Percentiles rank a stretch among this genome's conserved stretches.
Conservation (phyloP, 2,113 vertebrate genomes). For the Dascyllus trimaculatus region DNA sequence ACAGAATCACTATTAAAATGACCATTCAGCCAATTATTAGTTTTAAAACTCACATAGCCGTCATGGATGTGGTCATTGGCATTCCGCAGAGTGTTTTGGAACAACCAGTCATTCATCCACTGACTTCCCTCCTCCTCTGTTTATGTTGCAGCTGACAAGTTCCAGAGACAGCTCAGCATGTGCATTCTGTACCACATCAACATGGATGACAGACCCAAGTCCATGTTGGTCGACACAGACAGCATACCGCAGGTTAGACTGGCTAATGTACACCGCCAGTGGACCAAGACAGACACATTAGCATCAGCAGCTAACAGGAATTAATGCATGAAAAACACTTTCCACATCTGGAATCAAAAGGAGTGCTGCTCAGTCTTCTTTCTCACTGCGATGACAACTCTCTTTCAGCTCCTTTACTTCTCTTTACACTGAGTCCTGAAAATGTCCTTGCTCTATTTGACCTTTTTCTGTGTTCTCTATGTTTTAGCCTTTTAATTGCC, state of each 20-base stretch:
- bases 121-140: conserved; percentile 59
- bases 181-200: conserved; percentile 96
- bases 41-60: conserved; percentile 39
- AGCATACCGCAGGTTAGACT: conserved; percentile 94
- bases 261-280: conserved; percentile 57
- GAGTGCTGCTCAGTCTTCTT: conserved; percentile 48
- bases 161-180: conserved; percentile 93
- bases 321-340: conserved; percentile 37
- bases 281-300: conserved; percentile 47
- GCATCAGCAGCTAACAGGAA: conserved; percentile 52
- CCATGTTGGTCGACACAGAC: conserved; percentile 94
- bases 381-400: conserved; percentile 30
- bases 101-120: conserved; percentile 74
- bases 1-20: conserved; percentile 43
- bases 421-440: conserved; percentile 8
- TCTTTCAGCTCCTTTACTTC: conserved; percentile 23
- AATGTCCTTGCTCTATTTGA: background rate
- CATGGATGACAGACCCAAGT: conserved; percentile 93
- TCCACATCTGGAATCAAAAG: conserved; percentile 57
- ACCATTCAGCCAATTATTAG: conserved; percentile 67
- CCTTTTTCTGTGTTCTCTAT: conserved; percentile 3
- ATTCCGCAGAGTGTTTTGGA: conserved; percentile 44
- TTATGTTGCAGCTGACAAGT: conserved; percentile 91
- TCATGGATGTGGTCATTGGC: conserved; percentile 69
- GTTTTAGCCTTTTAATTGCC: background rate